Percentiles rank a stretch among this genome's conserved stretches.
Evolutionary conservation across 2,113 vertebrate species (phyloP).

Genomic region (Petrocephalus microphthalmus): DNA sequence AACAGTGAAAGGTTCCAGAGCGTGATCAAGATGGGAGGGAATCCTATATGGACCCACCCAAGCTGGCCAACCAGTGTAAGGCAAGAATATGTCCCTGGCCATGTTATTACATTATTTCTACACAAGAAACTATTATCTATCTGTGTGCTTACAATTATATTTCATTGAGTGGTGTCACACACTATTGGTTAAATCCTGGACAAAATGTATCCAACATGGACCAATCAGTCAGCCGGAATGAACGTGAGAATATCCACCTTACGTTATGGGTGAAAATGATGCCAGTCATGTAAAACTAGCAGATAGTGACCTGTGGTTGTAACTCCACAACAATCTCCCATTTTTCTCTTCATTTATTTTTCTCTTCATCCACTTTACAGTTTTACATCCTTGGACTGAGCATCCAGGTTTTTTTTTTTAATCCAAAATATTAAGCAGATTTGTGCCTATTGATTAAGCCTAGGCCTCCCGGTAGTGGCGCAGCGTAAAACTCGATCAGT

Average conservation of each 20-base stretch:
- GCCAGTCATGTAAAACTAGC: background rate
- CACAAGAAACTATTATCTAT: background rate
- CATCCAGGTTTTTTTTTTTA: background rate
- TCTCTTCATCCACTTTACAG: background rate
- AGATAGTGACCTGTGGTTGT: background rate
- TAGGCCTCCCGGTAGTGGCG: background rate
- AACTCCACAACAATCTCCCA: background rate
- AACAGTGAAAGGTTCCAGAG: background rate
- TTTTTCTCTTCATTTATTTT: background rate
- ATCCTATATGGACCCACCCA: background rate
- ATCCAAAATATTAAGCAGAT: background rate
- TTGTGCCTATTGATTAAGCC: constrained; percentile 17
- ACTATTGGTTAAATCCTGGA: background rate
- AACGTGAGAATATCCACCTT: background rate
- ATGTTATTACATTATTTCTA: background rate
- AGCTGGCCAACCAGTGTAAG: background rate
- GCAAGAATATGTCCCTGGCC: background rate
- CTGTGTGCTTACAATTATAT: background rate
- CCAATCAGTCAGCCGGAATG: background rate
- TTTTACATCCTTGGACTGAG: background rate
- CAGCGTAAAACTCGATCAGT: background rate
- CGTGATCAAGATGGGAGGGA: background rate
- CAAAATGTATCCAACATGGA: background rate
- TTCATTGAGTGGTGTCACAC: background rate
- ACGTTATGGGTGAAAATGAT: background rate